These are phyloP conservation scores for Entelurus aequoreus DNA, from an alignment of 2,113 vertebrate species.

Conservation along the genomic window DNA sequence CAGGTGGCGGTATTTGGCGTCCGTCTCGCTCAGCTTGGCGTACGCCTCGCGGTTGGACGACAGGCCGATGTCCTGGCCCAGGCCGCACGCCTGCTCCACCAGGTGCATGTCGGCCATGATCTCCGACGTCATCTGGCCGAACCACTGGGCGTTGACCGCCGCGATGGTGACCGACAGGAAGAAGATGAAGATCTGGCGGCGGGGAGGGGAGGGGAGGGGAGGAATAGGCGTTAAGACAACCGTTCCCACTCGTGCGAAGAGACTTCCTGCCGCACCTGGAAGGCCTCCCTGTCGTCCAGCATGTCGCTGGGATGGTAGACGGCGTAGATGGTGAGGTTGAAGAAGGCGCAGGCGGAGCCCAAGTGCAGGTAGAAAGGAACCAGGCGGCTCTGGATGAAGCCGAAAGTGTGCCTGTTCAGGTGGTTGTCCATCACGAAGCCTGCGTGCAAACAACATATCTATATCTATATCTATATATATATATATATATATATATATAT, in stretches of 20 bases:
- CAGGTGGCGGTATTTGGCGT: constrained; percentile 64
- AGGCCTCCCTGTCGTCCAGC: constrained; percentile 64
- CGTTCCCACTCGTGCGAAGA: neutral
- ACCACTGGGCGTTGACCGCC: constrained; percentile 77
- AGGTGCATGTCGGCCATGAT: constrained; percentile 75
- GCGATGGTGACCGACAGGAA: constrained; percentile 73
- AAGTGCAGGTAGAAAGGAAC: constrained; percentile 80
- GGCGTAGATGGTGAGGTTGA: constrained; percentile 76
- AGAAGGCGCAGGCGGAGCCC: constrained; percentile 75
- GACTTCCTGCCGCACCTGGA: constrained; percentile 62
- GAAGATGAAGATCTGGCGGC: constrained; percentile 71
- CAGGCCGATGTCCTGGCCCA: constrained; percentile 73
- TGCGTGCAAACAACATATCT: constrained; percentile 21
- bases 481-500: too few relatives aligned
- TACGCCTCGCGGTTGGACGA: constrained; percentile 67
- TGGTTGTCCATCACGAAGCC: constrained; percentile 77
- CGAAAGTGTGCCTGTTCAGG: constrained; percentile 75
- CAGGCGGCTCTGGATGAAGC: constrained; percentile 74
- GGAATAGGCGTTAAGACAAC: neutral
- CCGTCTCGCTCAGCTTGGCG: constrained; percentile 58
- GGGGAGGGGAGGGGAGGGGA: neutral
- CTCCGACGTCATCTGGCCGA: constrained; percentile 71
- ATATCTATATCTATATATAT: too few relatives aligned
- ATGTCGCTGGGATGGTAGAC: constrained; percentile 71
- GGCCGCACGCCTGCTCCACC: constrained; percentile 67